Conservation (phyloP, 2,888 invertebrate species). For the Reticulitermes lucifugus region DNA sequence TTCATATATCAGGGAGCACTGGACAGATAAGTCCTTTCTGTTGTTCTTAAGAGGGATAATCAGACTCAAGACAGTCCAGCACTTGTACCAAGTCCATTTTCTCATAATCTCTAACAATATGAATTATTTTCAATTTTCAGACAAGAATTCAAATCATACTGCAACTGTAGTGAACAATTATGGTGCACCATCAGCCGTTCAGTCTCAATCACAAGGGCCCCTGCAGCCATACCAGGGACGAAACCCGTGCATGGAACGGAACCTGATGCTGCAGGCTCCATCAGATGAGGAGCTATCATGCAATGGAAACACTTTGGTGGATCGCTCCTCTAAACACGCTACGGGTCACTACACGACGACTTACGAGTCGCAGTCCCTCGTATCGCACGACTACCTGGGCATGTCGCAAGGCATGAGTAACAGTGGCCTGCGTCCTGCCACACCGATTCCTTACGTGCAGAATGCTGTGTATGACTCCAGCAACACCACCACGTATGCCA, state of each 20-base stretch:
- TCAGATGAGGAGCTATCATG: conserved; percentile 69
- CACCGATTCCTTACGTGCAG: conserved; percentile 78
- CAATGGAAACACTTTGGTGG: conserved; percentile 61
- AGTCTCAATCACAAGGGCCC: conserved; percentile 51
- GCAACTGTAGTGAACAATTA: conserved; percentile 54
- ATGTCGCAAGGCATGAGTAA: conserved; percentile 49
- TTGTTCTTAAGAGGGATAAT: no score
- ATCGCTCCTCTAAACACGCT: conserved; percentile 55
- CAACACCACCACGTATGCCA: conserved; percentile 49
- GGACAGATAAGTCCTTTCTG: no score
- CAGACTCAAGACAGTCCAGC: no score
- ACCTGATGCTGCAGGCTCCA: conserved; percentile 71
- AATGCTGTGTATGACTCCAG: conserved; percentile 73
- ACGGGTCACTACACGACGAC: conserved; percentile 45
- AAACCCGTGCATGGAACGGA: conserved; percentile 84
- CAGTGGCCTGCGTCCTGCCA: conserved; percentile 65
- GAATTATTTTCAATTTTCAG: conserved; percentile 56
- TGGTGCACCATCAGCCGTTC: conserved; percentile 60
- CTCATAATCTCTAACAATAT: not conserved
- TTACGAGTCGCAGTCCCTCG: conserved; percentile 65
- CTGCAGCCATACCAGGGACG: conserved; percentile 87
- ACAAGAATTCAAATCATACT: conserved; percentile 68
- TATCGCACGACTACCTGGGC: conserved; percentile 66
- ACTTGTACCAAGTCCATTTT: not conserved
- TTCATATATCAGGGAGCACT: no score